Evolutionary conservation across 1,140 invertebrate genomes (phyloP).

Genomic region (Saccostrea echinata): DNA sequence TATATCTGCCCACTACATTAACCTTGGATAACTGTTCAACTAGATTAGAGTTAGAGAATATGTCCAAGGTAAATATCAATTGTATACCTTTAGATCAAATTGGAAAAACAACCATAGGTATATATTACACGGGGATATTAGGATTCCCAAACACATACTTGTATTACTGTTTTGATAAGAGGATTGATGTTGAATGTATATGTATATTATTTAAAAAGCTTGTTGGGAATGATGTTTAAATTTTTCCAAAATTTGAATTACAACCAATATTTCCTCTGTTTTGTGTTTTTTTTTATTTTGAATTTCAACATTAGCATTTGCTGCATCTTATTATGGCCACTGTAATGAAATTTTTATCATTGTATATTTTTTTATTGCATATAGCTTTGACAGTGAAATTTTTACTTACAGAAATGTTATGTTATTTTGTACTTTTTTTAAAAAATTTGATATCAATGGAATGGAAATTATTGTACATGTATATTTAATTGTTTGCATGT

Average conservation of each 20-base stretch:
- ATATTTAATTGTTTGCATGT: not conserved
- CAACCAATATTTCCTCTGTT: not conserved
- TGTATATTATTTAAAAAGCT: not conserved
- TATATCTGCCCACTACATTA: no score
- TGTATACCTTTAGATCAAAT: not conserved
- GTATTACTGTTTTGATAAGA: not conserved
- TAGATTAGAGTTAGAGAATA: not conserved
- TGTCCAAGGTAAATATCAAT: not conserved
- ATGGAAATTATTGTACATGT: not conserved
- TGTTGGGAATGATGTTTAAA: not conserved
- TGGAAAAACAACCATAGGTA: not conserved
- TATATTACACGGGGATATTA: not conserved
- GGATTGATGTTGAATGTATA: not conserved
- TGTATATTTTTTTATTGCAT: constrained; percentile 2
- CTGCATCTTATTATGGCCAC: not conserved
- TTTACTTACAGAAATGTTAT: not conserved
- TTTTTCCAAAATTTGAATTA: not conserved
- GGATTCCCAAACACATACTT: not conserved
- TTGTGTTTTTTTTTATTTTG: not conserved
- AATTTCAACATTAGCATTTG: not conserved
- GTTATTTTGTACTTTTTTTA: not conserved
- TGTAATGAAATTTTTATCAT: not conserved
- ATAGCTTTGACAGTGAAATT: not conserved
- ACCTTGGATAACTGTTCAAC: no score
- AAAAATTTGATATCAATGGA: not conserved